A percentile compares a stretch with the other conserved stretches of the same genome.
These are phyloP conservation scores for Aurelia aurita complex sp. Pacific DNA, from an alignment of 30 jellyfish, hydroid and myxozoan genomes.

Conservation along the genomic window DNA sequence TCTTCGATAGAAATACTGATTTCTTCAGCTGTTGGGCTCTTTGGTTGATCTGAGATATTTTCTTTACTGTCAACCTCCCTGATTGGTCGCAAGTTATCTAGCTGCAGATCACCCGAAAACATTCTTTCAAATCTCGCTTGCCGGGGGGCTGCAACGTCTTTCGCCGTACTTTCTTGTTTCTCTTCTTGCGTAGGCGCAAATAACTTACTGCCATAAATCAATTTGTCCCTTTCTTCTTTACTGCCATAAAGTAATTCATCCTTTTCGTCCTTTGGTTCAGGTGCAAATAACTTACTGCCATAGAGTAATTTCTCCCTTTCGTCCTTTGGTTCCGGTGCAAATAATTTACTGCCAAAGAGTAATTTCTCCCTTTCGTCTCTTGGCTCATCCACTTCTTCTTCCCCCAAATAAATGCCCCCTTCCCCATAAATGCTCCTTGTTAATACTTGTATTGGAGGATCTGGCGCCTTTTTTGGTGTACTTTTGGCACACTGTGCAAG, in stretches of 20 bases:
- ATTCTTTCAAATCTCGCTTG: conserved; percentile 45
- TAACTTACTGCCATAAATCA: neutral
- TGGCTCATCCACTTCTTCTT: conserved; percentile 66
- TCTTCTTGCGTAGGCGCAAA: neutral
- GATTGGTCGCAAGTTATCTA: conserved; percentile 64
- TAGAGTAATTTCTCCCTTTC: conserved; percentile 47
- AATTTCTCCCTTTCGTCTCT: conserved; percentile 52
- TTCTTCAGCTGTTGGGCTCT: conserved; percentile 2
- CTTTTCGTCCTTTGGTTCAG: conserved; percentile 29
- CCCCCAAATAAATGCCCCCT: conserved; percentile 86
- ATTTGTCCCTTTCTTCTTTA: conserved; percentile 27
- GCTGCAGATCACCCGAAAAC: conserved; percentile 51
- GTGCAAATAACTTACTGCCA: conserved; percentile 52
- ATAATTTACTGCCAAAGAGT: conserved; percentile 38
- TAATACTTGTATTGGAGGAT: neutral
- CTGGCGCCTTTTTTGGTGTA: conserved; percentile 51
- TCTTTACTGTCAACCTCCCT: conserved; percentile 74
- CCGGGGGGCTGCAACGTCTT: conserved; percentile 17
- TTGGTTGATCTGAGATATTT: conserved; percentile 36
- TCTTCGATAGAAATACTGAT: conserved; percentile 19
- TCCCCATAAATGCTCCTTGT: conserved; percentile 56
- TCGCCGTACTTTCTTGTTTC: neutral
- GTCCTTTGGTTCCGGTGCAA: conserved; percentile 31
- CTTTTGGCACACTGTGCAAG: conserved; percentile 28
- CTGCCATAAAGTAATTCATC: conserved; percentile 42